phyloP scores from a whole-genome alignment of 2,113 vertebrate species.

The Corydoras maculifer region DNA sequence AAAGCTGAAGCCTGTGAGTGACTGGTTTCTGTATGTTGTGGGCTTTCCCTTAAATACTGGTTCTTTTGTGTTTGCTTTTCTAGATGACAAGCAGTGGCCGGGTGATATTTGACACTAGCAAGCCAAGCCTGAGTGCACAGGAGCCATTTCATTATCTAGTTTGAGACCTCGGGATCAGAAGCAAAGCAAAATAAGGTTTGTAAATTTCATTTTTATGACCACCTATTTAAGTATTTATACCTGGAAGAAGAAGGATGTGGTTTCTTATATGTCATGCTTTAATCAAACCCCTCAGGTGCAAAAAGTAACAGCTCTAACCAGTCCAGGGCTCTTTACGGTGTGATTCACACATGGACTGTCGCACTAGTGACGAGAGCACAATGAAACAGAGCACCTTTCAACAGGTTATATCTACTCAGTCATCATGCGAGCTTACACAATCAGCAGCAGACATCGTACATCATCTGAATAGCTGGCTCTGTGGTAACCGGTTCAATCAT shows the following conservation, averaged over 20 bases:
- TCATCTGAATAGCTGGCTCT: not conserved
- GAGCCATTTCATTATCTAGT: slow-evolving; percentile 25
- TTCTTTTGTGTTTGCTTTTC: slow-evolving; percentile 59
- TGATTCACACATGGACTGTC: slow-evolving; percentile 6
- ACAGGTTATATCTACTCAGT: not conserved
- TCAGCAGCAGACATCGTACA: not conserved
- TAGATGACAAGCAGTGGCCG: slow-evolving; percentile 50
- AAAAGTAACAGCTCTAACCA: not conserved
- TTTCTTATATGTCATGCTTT: slow-evolving; percentile 5
- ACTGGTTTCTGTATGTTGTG: slow-evolving; percentile 46
- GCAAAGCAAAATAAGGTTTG: not conserved
- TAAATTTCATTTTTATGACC: not conserved
- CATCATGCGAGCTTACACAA: not conserved
- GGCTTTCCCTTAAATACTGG: slow-evolving; percentile 54
- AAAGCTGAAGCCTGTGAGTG: slow-evolving; percentile 23
- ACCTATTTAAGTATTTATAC: not conserved
- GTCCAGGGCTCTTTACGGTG: not conserved
- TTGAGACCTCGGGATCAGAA: not conserved
- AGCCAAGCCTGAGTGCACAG: slow-evolving; percentile 38
- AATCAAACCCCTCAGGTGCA: not conserved
- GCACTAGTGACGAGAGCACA: not conserved
- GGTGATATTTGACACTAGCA: slow-evolving; percentile 59
- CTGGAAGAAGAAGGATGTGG: not conserved
- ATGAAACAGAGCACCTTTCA: not conserved
- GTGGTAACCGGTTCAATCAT: no score